phyloP scores from a whole-genome alignment of 2,888 invertebrate genomes.

The Ashinkailepas kermadecensis region DNA sequence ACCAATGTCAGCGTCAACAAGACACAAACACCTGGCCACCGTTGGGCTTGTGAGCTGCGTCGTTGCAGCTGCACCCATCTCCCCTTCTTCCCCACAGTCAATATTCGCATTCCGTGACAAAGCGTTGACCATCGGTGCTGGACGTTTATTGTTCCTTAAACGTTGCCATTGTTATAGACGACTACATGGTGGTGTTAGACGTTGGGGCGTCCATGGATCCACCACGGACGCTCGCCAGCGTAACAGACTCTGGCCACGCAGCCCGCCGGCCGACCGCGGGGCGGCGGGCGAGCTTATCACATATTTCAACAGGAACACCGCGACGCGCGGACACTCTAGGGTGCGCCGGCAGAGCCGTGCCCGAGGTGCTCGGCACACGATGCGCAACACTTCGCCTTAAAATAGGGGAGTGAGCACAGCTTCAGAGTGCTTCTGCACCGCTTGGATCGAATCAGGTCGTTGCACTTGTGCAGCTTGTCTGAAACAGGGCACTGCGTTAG shows the following conservation, averaged over 20 bases:
- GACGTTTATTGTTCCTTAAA: not conserved
- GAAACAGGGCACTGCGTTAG: slow-evolving; percentile 15
- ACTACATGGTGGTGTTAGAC: not conserved
- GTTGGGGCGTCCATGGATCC: not conserved
- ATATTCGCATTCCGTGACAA: too few relatives aligned
- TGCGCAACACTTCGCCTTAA: slow-evolving; percentile 38
- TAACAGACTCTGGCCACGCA: not conserved
- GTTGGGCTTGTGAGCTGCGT: too few relatives aligned
- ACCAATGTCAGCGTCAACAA: too few relatives aligned
- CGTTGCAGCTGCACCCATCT: too few relatives aligned
- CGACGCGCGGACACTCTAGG: not conserved
- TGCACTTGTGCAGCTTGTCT: slow-evolving; percentile 35
- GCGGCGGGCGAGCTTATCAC: not conserved
- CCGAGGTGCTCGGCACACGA: slow-evolving; percentile 32
- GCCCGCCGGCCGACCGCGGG: not conserved
- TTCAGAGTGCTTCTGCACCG: slow-evolving; percentile 37
- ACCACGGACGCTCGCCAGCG: not conserved
- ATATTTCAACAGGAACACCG: not conserved
- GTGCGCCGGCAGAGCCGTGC: not conserved
- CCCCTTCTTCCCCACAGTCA: too few relatives aligned
- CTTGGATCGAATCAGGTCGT: slow-evolving; percentile 36
- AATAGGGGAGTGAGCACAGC: slow-evolving; percentile 38
- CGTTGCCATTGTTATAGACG: not conserved
- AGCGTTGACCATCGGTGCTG: not conserved
- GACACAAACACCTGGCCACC: too few relatives aligned